These are phyloP conservation scores for Archocentrus centrarchus DNA, from an alignment of 2,113 vertebrate genomes.

Conservation along the genomic window DNA sequence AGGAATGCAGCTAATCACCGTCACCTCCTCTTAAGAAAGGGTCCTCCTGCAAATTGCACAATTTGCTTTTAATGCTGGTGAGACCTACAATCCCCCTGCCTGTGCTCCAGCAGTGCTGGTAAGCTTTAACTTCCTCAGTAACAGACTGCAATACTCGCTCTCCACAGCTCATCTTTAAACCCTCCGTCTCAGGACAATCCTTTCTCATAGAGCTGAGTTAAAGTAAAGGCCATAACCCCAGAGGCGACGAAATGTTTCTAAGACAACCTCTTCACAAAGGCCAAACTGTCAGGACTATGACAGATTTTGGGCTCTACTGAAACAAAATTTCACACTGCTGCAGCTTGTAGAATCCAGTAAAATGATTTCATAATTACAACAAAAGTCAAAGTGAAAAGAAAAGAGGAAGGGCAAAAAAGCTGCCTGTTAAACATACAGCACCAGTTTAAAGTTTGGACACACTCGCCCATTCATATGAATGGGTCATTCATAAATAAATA, in stretches of 20 bases:
- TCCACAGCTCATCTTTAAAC: constrained; percentile 33
- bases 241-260: constrained; percentile 26
- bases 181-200: not conserved
- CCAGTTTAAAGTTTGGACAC: too few species aligned
- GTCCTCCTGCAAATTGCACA: constrained; percentile 41
- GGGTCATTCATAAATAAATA: not conserved
- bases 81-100: constrained; percentile 21
- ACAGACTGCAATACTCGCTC: not conserved
- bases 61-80: constrained; percentile 47
- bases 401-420: not conserved
- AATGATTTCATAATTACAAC: not conserved
- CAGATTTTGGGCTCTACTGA: constrained; percentile 15
- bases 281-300: constrained; percentile 44
- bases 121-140: constrained; percentile 1
- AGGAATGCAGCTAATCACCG: constrained; percentile 44
- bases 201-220: constrained; percentile 10
- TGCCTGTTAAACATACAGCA: not conserved
- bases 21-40: constrained; percentile 38
- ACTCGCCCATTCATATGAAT: too few species aligned
- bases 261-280: constrained; percentile 32
- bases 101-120: not conserved
- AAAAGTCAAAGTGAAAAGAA: not conserved
- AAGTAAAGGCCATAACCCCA: constrained; percentile 31
- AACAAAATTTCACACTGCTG: constrained; percentile 18
- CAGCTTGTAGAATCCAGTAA: not conserved